Base-by-base conservation (phyloP, 2,113 vertebrate species). In the Neomonachus schauinslandi region DNA sequence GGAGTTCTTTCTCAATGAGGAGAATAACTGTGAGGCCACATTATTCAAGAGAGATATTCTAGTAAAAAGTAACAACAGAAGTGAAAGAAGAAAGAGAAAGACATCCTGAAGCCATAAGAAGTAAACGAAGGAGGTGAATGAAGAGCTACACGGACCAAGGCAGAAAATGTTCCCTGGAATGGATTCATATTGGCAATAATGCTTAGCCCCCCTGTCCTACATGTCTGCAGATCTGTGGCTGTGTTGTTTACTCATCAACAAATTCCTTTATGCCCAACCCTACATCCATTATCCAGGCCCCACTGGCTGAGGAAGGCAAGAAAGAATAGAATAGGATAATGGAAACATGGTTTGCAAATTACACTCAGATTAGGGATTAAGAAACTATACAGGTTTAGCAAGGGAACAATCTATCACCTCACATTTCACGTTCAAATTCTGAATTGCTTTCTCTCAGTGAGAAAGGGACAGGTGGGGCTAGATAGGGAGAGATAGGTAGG, bases 251-350 rank as follows among this genome's bases (percentile, higher is more conserved):
- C 2, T 76, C 28, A 87, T 28, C 61, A 33, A n/a, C 1, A 42
- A 46, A 63, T 57, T 19, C n/a, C 24, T 77, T 82, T 51, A 18
- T 33, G 31, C 36, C 15, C 57, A 57, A 46, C 2, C 31, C 18
- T 36, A 33, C 1, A 11, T 19, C 18, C 4, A 49, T 5, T 39
- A 22, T 13, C 15, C 28, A 89, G 36, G 49, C 46, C 22, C 12
- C 1, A 24, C 4, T 39, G 10, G 57, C 14, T 24, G 10, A 51
- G 0, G 4, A 67, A 10, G 6, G 1, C 24, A 51, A 21, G 13
- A 16, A 77, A 28, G 77, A 59, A 33, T 0, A 59, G 21, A 31
- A 13, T 6, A 11, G 5, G 7, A 3, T 21, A 28, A 82, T 51
- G 22, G 31, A 82, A 79, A 26, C 33, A 49, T 5, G 36, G 4